Conservation (phyloP, 2,113 vertebrate species). For the Nothobranchius kuhntae region DNA sequence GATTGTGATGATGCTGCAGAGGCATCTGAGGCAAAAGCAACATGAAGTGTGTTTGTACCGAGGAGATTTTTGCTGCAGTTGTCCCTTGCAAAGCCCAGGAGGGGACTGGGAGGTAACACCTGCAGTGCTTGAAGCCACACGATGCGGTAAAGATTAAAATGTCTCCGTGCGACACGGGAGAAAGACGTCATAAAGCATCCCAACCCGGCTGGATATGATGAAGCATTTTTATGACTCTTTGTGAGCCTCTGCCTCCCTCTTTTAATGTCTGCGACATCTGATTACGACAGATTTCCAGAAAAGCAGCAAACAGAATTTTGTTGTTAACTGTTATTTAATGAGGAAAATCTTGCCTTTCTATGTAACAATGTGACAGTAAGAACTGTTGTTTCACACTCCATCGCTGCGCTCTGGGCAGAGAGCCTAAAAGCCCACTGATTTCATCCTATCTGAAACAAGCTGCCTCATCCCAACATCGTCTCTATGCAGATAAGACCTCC, state of each 20-base stretch:
- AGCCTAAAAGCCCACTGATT: constrained; percentile 49
- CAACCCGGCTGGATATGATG: constrained; percentile 10
- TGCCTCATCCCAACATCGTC: constrained; percentile 36
- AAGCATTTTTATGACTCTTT: not conserved
- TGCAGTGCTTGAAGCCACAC: constrained; percentile 54
- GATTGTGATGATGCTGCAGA: constrained; percentile 19
- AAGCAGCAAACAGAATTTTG: not conserved
- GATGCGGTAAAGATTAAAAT: constrained; percentile 35
- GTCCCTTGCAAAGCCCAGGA: constrained; percentile 48
- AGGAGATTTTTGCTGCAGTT: constrained; percentile 52
- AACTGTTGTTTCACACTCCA: constrained; percentile 28
- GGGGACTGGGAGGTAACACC: constrained; percentile 42
- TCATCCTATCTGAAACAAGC: constrained; percentile 54
- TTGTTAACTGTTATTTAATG: constrained; percentile 11
- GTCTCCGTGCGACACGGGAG: constrained; percentile 20
- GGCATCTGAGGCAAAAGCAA: constrained; percentile 12
- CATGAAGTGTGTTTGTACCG: constrained; percentile 26
- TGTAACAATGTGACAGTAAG: constrained; percentile 24
- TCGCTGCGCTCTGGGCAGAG: constrained; percentile 39
- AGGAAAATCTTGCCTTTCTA: constrained; percentile 26
- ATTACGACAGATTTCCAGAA: constrained; percentile 12
- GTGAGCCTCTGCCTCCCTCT: not conserved
- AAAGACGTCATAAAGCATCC: constrained; percentile 5
- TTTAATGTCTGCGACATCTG: constrained; percentile 4
- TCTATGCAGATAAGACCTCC: constrained; percentile 22